Percentiles rank a stretch among this genome's conserved stretches.
Evolutionary conservation across 2,888 invertebrate species (phyloP).

Genomic region (Eubasilissa splendida): DNA sequence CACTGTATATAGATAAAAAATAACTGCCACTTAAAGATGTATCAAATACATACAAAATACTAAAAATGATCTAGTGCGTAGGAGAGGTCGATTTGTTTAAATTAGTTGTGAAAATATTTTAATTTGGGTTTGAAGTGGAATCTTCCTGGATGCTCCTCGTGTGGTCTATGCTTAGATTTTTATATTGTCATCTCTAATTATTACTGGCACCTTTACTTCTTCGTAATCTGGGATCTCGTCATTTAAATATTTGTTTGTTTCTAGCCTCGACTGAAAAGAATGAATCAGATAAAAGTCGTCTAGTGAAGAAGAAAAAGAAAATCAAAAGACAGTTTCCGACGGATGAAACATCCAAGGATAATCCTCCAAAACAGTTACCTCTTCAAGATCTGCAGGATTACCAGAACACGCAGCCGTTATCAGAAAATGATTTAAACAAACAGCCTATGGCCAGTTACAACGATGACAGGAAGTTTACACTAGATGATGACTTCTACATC

Average conservation of each 20-base stretch:
- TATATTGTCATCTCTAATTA: no score
- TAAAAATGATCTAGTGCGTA: no score
- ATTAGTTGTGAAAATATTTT: no score
- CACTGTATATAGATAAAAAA: no score
- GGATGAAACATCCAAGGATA: slow-evolving; percentile 5
- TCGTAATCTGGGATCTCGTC: no score
- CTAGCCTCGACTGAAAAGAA: slow-evolving; percentile 45
- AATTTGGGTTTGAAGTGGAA: no score
- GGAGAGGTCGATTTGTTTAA: no score
- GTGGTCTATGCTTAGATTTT: no score
- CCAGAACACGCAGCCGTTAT: slow-evolving; percentile 37
- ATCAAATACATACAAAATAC: no score
- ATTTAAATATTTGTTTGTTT: slow-evolving; percentile 1
- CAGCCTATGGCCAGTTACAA: slow-evolving; percentile 32
- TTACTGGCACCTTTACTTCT: no score
- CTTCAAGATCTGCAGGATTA: slow-evolving; percentile 48
- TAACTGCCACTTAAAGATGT: no score
- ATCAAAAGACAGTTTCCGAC: slow-evolving; percentile 50
- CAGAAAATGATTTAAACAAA: slow-evolving; percentile 17
- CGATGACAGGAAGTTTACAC: slow-evolving; percentile 49
- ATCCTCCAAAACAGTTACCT: slow-evolving; percentile 13
- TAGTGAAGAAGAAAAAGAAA: slow-evolving; percentile 52
- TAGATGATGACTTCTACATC: slow-evolving; percentile 54
- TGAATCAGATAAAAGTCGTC: slow-evolving; percentile 40
- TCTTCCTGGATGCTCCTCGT: no score